A percentile compares a stretch with the other conserved stretches of the same genome.
Conservation (phyloP, 2,888 invertebrate genomes). For the Diaperis boleti region DNA sequence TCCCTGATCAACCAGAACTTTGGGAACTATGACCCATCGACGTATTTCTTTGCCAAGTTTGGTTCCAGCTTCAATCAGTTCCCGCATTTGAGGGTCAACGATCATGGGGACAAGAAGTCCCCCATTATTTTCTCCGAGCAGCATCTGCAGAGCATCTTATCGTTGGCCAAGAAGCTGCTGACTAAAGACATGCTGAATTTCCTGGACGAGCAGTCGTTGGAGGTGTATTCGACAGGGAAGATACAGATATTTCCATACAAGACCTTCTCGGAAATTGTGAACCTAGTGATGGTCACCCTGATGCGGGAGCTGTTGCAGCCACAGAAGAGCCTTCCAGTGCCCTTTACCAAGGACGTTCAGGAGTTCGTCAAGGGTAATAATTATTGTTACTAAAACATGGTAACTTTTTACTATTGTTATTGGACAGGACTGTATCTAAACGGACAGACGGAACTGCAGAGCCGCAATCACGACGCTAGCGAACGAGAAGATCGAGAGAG, state of each 20-base stretch:
- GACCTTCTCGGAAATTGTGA: constrained; percentile 94
- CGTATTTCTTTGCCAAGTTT: constrained; percentile 90
- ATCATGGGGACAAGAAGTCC: constrained; percentile 77
- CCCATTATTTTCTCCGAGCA: constrained; percentile 78
- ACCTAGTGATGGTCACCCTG: constrained; percentile 92
- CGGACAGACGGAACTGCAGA: constrained; percentile 93
- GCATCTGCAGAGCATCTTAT: constrained; percentile 83
- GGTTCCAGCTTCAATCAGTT: constrained; percentile 95
- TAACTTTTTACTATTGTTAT: too few relatives aligned
- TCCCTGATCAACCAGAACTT: constrained; percentile 52
- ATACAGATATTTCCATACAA: constrained; percentile 88
- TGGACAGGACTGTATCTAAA: constrained; percentile 89
- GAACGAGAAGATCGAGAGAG: constrained; percentile 86
- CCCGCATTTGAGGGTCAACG: constrained; percentile 83
- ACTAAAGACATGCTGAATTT: constrained; percentile 83
- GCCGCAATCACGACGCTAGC: constrained; percentile 85
- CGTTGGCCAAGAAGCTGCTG: constrained; percentile 85
- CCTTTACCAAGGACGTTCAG: constrained; percentile 93
- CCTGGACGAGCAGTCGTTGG: constrained; percentile 86
- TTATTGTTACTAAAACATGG: too few relatives aligned
- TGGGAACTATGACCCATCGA: constrained; percentile 77
- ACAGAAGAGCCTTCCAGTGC: constrained; percentile 88
- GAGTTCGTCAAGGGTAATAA: constrained; percentile 65
- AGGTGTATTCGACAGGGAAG: constrained; percentile 80
- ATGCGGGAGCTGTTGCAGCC: constrained; percentile 91